Evolutionary conservation across 2,797 vertebrate species (phyloP), one percentile per base, ranked within the genome.

Genomic region (Atherinosoma microstoma): DNA sequence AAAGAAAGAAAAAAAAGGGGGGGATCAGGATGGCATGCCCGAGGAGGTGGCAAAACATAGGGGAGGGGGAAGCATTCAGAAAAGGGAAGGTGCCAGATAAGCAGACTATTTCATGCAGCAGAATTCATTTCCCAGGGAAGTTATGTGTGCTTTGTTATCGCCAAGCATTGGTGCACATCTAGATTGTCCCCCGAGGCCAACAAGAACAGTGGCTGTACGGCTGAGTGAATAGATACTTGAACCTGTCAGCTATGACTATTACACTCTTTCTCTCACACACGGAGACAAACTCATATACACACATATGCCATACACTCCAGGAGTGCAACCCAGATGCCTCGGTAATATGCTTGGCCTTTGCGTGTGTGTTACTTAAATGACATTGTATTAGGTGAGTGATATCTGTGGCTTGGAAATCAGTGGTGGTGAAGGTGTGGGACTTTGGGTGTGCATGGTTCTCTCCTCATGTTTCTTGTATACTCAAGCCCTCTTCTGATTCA

Each of bases 91-190:
- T 82, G 84, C 84, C 66, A 82, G 92, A 93, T 91, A 93, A 91
- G 91, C 89, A 85, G 88, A 80, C 90, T 78, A 82, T 92, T 92
- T 93, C 92, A 88, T 90, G 89, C 89, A 85, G 85, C 76, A 90
- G 85, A 92, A 93, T 93, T 91, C 87, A 91, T 93, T 94, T 92
- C 90, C 91, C 89, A 84, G 78, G 79, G 89, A 92, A 91, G 89
- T 91, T 91, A 80, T 83, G 80, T 89, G 85, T 30, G 84, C 84
- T 87, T 89, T 91, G 90, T 91, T 93, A 92, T 94, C 92, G 84
- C 87, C 89, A 86, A 85, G 91, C 92, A 92, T 93, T 94, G 90
- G 88, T 91, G 91, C 91, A 91, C 92, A 91, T 93, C 88, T 88
- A 90, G 91, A 93, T 93, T 93, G 90, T 94, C 91, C 91, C 92